Evolutionary conservation across 2,888 invertebrate genomes (phyloP).

Genomic region (Pristionchus fissidentatus): DNA sequence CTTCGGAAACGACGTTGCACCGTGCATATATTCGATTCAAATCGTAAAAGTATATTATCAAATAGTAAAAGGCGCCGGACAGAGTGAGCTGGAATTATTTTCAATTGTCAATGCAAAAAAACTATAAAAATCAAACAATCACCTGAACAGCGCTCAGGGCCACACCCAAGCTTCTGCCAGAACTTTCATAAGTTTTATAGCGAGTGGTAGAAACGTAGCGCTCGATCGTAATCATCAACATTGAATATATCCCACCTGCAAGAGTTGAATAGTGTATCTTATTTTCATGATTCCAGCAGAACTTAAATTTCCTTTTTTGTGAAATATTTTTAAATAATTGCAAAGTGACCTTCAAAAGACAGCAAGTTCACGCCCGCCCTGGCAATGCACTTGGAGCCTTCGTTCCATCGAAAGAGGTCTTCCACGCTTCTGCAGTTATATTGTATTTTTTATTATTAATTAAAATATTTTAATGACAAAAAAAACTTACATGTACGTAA

Average conservation of each 20-base stretch:
- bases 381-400: neutral
- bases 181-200: neutral
- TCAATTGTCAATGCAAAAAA: neutral
- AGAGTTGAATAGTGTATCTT: neutral
- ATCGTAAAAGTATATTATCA: conserved; percentile 4
- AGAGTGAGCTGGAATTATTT: neutral
- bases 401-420: neutral
- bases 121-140: neutral
- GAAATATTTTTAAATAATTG: no score
- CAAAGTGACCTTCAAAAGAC: conserved; percentile 1
- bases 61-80: neutral
- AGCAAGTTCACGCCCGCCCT: neutral
- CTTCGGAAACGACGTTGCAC: neutral
- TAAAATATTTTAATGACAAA: no score
- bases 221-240: neutral
- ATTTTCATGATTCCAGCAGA: no score
- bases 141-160: neutral
- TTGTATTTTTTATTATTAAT: no score
- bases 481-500: neutral
- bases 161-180: neutral
- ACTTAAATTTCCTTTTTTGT: no score
- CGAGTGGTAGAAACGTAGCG: neutral
- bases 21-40: neutral
- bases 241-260: neutral
- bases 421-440: neutral